These are phyloP conservation scores for Physella acuta DNA, from an alignment of 1,140 invertebrate genomes.

Conservation along the genomic window DNA sequence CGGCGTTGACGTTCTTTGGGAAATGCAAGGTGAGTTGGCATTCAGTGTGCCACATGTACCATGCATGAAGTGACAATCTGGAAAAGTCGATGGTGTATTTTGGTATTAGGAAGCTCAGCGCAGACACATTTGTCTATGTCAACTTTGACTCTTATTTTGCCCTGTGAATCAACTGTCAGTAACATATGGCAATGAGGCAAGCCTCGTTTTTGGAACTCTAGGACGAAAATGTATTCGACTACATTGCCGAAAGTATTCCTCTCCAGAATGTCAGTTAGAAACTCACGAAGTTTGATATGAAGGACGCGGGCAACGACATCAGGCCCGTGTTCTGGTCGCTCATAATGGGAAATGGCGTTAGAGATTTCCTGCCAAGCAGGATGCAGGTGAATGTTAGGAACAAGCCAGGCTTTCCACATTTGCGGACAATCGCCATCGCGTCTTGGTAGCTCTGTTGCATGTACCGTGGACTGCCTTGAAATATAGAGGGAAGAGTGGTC, in stretches of 20 bases:
- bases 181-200: slow-evolving; percentile 64
- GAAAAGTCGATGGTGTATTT: slow-evolving; percentile 25
- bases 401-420: slow-evolving; percentile 58
- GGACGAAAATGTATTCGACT: slow-evolving; percentile 35
- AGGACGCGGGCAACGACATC: slow-evolving; percentile 63
- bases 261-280: slow-evolving; percentile 33
- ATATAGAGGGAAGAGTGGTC: slow-evolving; percentile 58
- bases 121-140: background rate
- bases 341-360: slow-evolving; percentile 38
- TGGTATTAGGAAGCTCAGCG: background rate
- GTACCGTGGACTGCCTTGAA: slow-evolving; percentile 53
- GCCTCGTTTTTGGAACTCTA: slow-evolving; percentile 64
- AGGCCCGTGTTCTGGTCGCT: slow-evolving; percentile 53
- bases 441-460: slow-evolving; percentile 62
- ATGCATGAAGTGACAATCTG: slow-evolving; percentile 32
- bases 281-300: slow-evolving; percentile 59
- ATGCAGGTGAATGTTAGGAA: slow-evolving; percentile 65
- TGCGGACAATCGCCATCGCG: slow-evolving; percentile 62
- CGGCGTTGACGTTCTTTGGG: background rate
- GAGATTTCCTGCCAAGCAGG: slow-evolving; percentile 62
- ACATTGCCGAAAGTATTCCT: slow-evolving; percentile 3
- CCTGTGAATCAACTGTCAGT: slow-evolving; percentile 42
- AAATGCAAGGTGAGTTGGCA: slow-evolving; percentile 32
- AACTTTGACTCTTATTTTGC: slow-evolving; percentile 32
- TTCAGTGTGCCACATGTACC: slow-evolving; percentile 39